Evolutionary conservation across 2,888 invertebrate species (phyloP).

Genomic region (Acleris sparsana): DNA sequence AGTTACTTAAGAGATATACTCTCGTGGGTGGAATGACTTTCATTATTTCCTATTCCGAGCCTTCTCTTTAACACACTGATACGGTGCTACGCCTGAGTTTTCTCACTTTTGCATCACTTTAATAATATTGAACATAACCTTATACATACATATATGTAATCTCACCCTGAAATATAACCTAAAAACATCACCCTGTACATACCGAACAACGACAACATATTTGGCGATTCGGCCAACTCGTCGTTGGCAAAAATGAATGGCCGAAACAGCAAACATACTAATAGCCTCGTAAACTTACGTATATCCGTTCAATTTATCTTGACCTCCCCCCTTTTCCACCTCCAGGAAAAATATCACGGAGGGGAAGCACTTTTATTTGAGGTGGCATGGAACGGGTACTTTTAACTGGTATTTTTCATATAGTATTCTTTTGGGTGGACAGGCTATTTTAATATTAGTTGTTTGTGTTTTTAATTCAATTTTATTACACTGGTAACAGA

Average conservation of each 20-base stretch:
- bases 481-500: no score
- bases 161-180: background rate
- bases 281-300: slow-evolving; percentile 66
- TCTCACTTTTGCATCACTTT: no score
- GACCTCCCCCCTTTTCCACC: slow-evolving; percentile 44
- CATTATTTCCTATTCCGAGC: no score
- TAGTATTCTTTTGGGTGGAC: background rate
- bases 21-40: no score
- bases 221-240: slow-evolving; percentile 54
- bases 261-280: slow-evolving; percentile 70
- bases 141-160: no score
- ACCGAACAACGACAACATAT: slow-evolving; percentile 47
- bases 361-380: slow-evolving; percentile 25
- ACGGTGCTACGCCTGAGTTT: no score
- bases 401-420: slow-evolving; percentile 6
- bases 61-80: no score
- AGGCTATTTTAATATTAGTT: no score
- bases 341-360: slow-evolving; percentile 32
- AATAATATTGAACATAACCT: no score
- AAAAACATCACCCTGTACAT: slow-evolving; percentile 34
- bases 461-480: no score
- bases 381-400: slow-evolving; percentile 21
- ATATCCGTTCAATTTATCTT: slow-evolving; percentile 50
- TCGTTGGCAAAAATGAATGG: slow-evolving; percentile 60
- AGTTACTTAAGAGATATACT: no score